Conservation (phyloP, 2,888 invertebrate species). For the Pemphredon lugubris region DNA sequence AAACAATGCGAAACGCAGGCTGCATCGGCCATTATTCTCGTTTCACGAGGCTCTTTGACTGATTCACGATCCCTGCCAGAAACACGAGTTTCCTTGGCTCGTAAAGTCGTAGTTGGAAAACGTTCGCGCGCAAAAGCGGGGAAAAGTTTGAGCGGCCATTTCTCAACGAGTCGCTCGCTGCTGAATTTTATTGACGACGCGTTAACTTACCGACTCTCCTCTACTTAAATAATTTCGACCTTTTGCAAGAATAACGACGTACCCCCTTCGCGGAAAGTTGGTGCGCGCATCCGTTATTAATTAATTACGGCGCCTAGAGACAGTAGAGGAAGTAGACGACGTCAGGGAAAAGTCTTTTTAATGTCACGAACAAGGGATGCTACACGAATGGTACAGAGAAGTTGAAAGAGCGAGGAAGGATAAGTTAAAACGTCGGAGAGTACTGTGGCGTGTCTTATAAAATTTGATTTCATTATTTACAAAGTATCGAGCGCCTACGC, state of each 20-base stretch:
- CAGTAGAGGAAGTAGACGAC: background rate
- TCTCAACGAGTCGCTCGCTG: no score
- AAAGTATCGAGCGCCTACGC: background rate
- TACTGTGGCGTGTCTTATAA: slow-evolving; percentile 33
- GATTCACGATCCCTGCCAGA: slow-evolving; percentile 1
- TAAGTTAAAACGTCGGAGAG: slow-evolving; percentile 19
- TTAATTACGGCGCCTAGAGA: no score
- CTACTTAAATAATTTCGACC: background rate
- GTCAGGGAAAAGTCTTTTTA: slow-evolving; percentile 35
- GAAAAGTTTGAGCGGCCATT: no score
- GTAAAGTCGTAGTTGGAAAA: no score
- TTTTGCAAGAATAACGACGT: no score
- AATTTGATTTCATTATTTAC: slow-evolving; percentile 45
- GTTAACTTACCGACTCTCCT: no score
- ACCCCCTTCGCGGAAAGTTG: no score
- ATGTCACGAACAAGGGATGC: slow-evolving; percentile 13
- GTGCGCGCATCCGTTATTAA: no score
- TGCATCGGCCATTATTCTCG: slow-evolving; percentile 20
- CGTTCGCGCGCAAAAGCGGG: no score
- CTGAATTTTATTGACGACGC: no score
- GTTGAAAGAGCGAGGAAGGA: background rate
- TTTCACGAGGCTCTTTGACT: background rate
- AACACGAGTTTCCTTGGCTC: background rate
- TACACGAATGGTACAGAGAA: slow-evolving; percentile 13
- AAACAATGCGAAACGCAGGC: slow-evolving; percentile 4